Conservation (phyloP, 2,113 vertebrate species). For the Emydocephalus ijimae region DNA sequence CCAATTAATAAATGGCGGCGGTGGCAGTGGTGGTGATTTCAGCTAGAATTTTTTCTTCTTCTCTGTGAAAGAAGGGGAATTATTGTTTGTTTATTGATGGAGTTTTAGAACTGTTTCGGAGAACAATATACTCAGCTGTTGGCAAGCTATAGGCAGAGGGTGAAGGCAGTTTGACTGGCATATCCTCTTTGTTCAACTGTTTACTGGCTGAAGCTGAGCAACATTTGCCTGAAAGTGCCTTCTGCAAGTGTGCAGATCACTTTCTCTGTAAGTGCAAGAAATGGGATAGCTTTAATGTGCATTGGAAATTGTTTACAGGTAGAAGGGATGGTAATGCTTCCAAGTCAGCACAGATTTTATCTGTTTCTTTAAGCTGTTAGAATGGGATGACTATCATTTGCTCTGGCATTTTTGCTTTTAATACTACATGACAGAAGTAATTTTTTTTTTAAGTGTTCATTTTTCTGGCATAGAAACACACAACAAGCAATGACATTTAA, state of each 20-base stretch:
- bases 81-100: neutral
- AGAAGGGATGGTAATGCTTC: neutral
- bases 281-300: neutral
- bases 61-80: neutral
- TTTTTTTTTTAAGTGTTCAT: neutral
- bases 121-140: neutral
- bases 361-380: neutral
- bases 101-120: neutral
- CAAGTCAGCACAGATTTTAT: neutral
- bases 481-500: neutral
- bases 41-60: neutral
- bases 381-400: neutral
- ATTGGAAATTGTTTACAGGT: neutral
- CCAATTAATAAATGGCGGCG: neutral
- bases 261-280: neutral
- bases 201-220: neutral
- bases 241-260: neutral
- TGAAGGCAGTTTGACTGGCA: neutral
- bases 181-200: neutral
- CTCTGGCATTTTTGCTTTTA: neutral
- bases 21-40: accelerated
- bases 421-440: neutral
- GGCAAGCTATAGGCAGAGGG: neutral
- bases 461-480: neutral
- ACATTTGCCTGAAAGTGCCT: neutral